These are phyloP conservation scores for Lota lota DNA, from an alignment of 2,113 vertebrate species.

Conservation along the genomic window DNA sequence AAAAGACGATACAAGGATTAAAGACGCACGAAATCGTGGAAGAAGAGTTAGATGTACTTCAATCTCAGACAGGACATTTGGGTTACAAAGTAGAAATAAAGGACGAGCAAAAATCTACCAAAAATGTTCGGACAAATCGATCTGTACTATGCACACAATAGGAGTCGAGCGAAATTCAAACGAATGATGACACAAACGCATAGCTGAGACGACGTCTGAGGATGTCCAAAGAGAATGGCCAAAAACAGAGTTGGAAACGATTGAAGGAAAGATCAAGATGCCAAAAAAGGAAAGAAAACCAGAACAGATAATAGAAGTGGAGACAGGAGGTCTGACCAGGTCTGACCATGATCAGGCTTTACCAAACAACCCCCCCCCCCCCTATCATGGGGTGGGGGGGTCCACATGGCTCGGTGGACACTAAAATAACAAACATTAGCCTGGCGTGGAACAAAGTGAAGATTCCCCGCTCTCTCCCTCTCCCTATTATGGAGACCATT, in stretches of 20 bases:
- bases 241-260: conserved; percentile 7
- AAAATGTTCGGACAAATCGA: no score
- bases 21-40: no score
- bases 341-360: conserved; percentile 38
- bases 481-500: conserved; percentile 29
- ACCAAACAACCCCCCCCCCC: conserved; percentile 39
- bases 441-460: conserved; percentile 46
- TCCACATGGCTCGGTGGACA: background rate
- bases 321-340: conserved; percentile 37
- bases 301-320: conserved; percentile 20
- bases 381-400: background rate
- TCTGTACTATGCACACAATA: no score
- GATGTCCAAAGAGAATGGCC: no score
- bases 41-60: no score
- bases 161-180: no score
- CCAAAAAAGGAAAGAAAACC: conserved; percentile 6
- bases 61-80: no score
- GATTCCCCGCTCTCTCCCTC: conserved; percentile 30
- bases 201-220: no score
- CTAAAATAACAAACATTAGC: conserved; percentile 15
- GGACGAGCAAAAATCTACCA: no score
- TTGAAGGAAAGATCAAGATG: conserved; percentile 7
- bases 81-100: no score
- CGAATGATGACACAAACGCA: no score
- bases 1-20: no score